Evolutionary conservation across 2,113 vertebrate genomes (phyloP).

Genomic region (Chamaetylas fuelleborni): DNA sequence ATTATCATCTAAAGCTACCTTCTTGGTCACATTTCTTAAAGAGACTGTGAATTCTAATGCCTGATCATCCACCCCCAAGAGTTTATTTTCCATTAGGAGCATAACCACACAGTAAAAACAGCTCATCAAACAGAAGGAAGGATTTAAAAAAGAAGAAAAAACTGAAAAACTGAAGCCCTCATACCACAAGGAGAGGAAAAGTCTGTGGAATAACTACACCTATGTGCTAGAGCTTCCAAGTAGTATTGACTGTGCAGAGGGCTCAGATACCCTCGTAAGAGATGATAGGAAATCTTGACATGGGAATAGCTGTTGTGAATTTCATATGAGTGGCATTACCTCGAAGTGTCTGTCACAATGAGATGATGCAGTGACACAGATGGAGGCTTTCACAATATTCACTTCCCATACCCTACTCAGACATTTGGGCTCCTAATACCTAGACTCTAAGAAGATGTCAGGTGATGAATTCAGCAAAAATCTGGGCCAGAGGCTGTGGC

Average conservation of each 20-base stretch:
- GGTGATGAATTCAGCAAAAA: background rate
- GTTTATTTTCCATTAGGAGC: background rate
- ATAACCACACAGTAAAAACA: background rate
- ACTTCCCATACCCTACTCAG: background rate
- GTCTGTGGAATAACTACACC: background rate
- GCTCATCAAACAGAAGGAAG: background rate
- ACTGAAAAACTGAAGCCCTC: background rate
- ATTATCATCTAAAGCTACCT: background rate
- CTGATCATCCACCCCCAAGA: background rate
- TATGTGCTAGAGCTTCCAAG: background rate
- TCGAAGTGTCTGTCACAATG: background rate
- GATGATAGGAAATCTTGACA: background rate
- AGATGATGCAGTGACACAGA: background rate
- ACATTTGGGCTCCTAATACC: background rate
- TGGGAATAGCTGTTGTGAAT: background rate
- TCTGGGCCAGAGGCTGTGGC: background rate
- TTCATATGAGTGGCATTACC: background rate
- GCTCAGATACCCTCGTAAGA: background rate
- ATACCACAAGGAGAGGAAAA: background rate
- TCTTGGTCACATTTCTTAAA: background rate
- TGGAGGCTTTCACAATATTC: background rate
- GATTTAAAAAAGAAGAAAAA: background rate
- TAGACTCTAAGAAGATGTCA: background rate
- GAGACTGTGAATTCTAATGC: background rate
- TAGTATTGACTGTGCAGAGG: background rate